These are phyloP conservation scores for Ptilodon capucinus DNA, from an alignment of 2,888 invertebrate species.

Conservation along the genomic window DNA sequence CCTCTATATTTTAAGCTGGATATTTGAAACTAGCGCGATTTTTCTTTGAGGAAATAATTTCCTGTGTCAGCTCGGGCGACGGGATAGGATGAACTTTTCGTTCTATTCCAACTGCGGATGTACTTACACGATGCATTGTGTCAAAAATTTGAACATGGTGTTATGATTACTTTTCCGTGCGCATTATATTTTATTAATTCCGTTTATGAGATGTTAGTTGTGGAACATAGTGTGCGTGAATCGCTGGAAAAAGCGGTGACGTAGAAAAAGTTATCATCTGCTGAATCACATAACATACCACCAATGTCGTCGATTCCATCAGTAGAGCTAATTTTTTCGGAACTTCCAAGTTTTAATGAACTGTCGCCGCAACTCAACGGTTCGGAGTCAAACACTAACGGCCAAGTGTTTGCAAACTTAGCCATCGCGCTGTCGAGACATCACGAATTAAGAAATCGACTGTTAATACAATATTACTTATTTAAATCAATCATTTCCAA, in stretches of 20 bases:
- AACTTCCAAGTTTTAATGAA: conserved; percentile 28
- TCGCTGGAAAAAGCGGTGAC: too few relatives aligned
- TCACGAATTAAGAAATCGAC: not conserved
- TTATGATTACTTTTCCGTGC: too few relatives aligned
- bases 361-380: not conserved
- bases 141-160: too few relatives aligned
- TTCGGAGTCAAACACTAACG: not conserved
- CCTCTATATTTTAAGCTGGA: conserved; percentile 5
- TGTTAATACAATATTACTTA: too few relatives aligned
- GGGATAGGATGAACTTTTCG: not conserved
- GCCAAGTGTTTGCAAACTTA: not conserved
- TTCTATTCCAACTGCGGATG: not conserved
- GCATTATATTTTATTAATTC: too few relatives aligned
- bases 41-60: not conserved
- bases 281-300: too few relatives aligned
- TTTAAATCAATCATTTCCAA: too few relatives aligned
- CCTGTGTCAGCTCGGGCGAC: not conserved
- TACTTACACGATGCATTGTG: too few relatives aligned
- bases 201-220: too few relatives aligned
- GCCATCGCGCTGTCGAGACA: not conserved
- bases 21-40: not conserved
- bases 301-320: too few relatives aligned
- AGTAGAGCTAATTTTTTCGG: not conserved
- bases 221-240: too few relatives aligned
- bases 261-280: too few relatives aligned